Conservation (phyloP, 2,113 vertebrate species). For the Phylloscopus trochilus region DNA sequence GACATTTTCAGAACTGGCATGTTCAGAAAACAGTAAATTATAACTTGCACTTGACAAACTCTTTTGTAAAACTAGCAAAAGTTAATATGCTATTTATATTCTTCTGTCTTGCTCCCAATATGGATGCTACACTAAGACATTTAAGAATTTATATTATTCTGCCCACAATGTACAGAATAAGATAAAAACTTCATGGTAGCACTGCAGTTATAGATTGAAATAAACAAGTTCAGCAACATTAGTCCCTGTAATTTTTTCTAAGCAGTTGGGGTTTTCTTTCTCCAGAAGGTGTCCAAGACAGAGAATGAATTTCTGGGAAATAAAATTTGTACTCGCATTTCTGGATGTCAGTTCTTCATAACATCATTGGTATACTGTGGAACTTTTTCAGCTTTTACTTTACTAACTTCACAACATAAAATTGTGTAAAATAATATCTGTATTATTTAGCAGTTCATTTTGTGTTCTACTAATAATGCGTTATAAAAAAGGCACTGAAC, state of each 20-base stretch:
- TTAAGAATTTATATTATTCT: neutral
- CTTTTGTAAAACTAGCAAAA: neutral
- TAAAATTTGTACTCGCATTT: neutral
- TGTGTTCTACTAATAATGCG: neutral
- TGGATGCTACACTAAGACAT: neutral
- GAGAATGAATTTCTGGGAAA: neutral
- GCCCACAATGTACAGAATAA: neutral
- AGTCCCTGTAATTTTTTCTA: neutral
- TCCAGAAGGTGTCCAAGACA: neutral
- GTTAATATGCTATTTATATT: neutral
- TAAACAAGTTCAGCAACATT: neutral
- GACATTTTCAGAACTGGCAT: neutral
- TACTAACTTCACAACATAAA: neutral
- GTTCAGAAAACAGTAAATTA: neutral
- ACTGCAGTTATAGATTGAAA: neutral
- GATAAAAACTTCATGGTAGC: neutral
- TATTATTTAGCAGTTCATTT: neutral
- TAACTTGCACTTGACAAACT: neutral
- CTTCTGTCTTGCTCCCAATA: fast-evolving
- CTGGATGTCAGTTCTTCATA: neutral
- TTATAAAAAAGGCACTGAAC: neutral
- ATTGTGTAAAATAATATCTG: neutral
- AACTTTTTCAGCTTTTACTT: neutral
- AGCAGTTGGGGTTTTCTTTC: fast-evolving
- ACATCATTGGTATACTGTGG: neutral